A percentile compares a stretch with the other conserved stretches of the same genome.
Evolutionary conservation across 2,113 vertebrate species (phyloP).

Genomic region (Macroglossus sobrinus): DNA sequence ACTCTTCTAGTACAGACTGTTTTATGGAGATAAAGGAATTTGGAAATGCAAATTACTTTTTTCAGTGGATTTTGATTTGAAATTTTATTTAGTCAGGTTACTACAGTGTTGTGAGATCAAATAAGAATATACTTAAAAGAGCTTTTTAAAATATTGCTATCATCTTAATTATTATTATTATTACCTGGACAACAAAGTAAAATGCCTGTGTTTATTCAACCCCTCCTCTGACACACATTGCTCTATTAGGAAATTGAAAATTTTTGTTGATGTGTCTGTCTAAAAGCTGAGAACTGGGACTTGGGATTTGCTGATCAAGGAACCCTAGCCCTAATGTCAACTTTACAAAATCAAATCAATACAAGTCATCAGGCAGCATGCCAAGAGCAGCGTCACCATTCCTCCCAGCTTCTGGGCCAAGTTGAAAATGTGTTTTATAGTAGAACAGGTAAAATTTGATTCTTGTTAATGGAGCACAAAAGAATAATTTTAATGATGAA

Average conservation of each 20-base stretch:
- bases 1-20: not conserved
- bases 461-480: not conserved
- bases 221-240: not conserved
- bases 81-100: slow-evolving; percentile 34
- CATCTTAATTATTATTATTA: slow-evolving; percentile 30
- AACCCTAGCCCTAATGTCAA: not conserved
- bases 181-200: not conserved
- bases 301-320: not conserved
- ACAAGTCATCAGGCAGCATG: not conserved
- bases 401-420: not conserved
- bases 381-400: not conserved
- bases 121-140: slow-evolving; percentile 21
- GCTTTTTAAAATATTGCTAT: not conserved
- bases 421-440: not conserved
- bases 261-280: not conserved
- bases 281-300: not conserved
- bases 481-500: not conserved
- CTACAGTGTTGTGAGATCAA: slow-evolving; percentile 16
- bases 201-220: not conserved
- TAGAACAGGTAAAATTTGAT: not conserved
- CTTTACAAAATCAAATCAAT: not conserved
- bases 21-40: slow-evolving; percentile 22
- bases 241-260: not conserved
- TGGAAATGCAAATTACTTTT: not conserved
- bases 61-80: slow-evolving; percentile 21